Base-by-base conservation (phyloP, 2,888 invertebrate species). In the Elmis aenea region DNA sequence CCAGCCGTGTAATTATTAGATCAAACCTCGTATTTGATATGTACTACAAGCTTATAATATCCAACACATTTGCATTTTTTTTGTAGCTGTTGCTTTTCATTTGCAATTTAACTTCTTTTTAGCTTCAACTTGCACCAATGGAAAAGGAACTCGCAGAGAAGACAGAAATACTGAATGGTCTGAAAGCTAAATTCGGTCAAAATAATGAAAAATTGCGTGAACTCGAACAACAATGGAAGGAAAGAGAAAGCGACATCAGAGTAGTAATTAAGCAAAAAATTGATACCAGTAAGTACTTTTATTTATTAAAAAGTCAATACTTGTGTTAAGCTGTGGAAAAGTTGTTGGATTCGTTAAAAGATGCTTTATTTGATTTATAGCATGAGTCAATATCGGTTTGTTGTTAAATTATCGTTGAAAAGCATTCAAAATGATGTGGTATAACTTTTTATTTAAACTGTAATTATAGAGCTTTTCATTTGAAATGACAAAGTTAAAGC, bases 131-230 rank as follows among this genome's bases (percentile, higher is more conserved):
- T 20, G 44, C 40, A 13, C 65, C 77, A 38, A 66, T 85, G 20
- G 71, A 76, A 52, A 70, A 73, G 33, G 78, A 79, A 52, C 67
- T 82, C 27, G 68, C 74, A 41, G 68, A 69, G 5, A 83, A 82
- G 51, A 71, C 70, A 21, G 37, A 45, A 8, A 31, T 45, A 28
- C 44, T 60, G 14, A 40, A 50, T 3, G 18, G 33, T 6, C 32
- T 56, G 3, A 54, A 55, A 46, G 74, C 73, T 32, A 80, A 81
- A 49, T 65, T 88, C 11, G 72, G 79, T 21, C 75, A 79, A 32
- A 71, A 82, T 50, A 74, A 76, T 49, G 61, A 40, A 58, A 69
- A 56, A 57, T 51, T 33, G 33, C 61, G 42, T 59, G 49, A 74
- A 59, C 45, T 73, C 4, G 57, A 64, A 37, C 51, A 53, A 8